Conservation (phyloP, 2,888 invertebrate species). For the Caradrina clavipalpis region DNA sequence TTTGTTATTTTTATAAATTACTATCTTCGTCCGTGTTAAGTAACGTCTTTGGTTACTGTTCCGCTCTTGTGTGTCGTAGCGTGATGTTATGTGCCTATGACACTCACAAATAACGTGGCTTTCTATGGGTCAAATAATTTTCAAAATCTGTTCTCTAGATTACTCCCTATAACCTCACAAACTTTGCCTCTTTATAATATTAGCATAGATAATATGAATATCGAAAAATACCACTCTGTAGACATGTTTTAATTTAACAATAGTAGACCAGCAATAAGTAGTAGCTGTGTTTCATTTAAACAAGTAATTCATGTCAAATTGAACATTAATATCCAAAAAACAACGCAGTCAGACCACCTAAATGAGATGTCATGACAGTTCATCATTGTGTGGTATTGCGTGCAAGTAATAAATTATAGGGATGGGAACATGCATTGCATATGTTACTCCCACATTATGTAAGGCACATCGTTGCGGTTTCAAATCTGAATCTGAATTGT, state of each 20-base stretch:
- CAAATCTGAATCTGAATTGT: constrained; percentile 20
- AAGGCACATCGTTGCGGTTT: constrained; percentile 18
- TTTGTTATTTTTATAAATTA: no score
- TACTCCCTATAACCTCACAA: no score
- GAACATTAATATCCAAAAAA: neutral
- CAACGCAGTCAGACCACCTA: constrained; percentile 4
- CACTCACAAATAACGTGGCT: no score
- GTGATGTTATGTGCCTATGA: no score
- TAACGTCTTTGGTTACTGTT: no score
- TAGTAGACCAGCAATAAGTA: neutral
- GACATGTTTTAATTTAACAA: neutral
- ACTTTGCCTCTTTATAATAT: no score
- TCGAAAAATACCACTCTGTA: neutral
- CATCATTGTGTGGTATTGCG: constrained; percentile 8
- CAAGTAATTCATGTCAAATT: no score
- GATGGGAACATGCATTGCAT: constrained; percentile 6
- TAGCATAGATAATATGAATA: constrained; percentile 6
- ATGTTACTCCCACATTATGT: constrained; percentile 1
- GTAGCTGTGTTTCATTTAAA: neutral
- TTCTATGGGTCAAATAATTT: no score
- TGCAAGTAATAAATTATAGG: constrained; percentile 31
- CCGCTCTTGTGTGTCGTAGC: no score
- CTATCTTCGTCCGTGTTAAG: no score
- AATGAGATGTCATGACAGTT: constrained; percentile 22
- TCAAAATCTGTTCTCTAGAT: no score